Base-by-base conservation (phyloP, 2,113 vertebrate species). In the Scomber colias region DNA sequence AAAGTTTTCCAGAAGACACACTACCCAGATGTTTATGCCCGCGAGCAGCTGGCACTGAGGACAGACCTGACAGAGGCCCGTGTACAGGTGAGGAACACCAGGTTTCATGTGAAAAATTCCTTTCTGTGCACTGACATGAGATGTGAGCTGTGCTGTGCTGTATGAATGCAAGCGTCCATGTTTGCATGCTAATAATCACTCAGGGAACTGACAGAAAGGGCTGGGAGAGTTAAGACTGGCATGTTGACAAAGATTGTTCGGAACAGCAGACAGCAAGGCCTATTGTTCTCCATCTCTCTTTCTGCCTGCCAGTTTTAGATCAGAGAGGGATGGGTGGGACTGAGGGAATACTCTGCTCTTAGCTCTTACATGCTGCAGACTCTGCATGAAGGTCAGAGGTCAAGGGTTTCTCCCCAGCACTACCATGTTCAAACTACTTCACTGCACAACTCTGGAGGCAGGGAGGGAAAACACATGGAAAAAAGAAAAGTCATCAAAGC, bases 1-100 rank as follows among this genome's bases (percentile, higher is more conserved):
- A 99, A 98, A 68, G 97, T 98, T 90, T 99, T 99, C 91, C 97
- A 99, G 95, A 99, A 99, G 95, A 99, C 97, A 5, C 97, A 99
- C 92, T 99, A 99, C 87, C 97, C 97, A 0, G 97, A 99, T 0
- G 97, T 99, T 78, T 99, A 99, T 0, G 97, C 97, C 11, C 95
- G 97, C 3, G 97, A 99, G 92, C 97, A 99, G 93, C 95, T 99
- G 91, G 97, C 97, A 72, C 96, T 99, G 94, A 96, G 97, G 92
- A 99, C 97, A 0, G 97, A 99, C 89, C 95, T 99, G 91, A 99
- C 97, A 0, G 97, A 99, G 90, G 97, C 97, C 88, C 96, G 97
- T 0, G 97, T 98, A 21, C 97, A 99, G 97, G 97, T 98, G 93
- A 90, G 88, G 8, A 67, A 8, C 19, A 40, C 2, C 13, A 12